phyloP scores from a whole-genome alignment of 2,797 vertebrate genomes.

The Propithecus deckenii region DNA sequence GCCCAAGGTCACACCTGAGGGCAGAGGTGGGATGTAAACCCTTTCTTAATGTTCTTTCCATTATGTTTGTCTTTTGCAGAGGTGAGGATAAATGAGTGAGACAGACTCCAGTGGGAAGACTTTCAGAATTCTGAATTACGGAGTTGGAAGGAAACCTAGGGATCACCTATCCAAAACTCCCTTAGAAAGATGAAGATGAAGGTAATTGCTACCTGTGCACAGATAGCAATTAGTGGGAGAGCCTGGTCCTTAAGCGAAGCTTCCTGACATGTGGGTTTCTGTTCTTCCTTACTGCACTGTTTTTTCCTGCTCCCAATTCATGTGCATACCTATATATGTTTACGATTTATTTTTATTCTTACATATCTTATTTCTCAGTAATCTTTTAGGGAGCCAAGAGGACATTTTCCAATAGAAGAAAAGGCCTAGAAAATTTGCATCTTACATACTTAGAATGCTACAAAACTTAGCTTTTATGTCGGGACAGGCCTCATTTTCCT shows the following conservation, averaged over 20 bases:
- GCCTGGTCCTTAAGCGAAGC: neutral
- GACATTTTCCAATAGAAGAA: neutral
- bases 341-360: neutral
- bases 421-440: neutral
- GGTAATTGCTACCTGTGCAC: neutral
- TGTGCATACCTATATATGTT: rapidly evolving
- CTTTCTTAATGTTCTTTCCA: neutral
- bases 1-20: neutral
- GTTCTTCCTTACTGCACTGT: neutral
- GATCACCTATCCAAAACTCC: neutral
- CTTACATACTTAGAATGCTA: neutral
- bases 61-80: neutral
- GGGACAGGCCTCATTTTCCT: neutral
- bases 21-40: neutral
- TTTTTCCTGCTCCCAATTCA: neutral
- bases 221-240: neutral
- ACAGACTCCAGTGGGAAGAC: neutral
- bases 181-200: neutral
- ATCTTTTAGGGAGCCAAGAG: neutral
- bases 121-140: neutral
- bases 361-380: neutral
- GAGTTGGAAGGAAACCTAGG: neutral
- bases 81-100: neutral
- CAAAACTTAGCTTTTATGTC: neutral
- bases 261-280: neutral